These are phyloP conservation scores for Excalfactoria chinensis DNA, from an alignment of 2,113 vertebrate genomes.

Conservation along the genomic window DNA sequence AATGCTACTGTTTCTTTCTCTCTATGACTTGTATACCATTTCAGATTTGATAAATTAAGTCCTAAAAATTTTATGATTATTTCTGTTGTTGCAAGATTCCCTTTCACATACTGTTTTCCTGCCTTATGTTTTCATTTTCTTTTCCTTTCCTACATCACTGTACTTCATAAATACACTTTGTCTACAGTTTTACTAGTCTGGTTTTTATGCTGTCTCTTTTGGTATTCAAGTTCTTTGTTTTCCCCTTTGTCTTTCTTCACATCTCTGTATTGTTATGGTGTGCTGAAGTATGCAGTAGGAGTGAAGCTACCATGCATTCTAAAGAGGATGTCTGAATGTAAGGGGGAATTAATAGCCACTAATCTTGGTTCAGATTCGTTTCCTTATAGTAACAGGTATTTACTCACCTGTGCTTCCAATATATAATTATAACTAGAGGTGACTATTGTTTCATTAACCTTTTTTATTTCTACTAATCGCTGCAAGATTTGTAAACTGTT, in stretches of 20 bases:
- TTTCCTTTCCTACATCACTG: not conserved
- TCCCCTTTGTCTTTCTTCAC: slow-evolving; percentile 5
- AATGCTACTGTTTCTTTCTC: not conserved
- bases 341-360: not conserved
- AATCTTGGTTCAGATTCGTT: not conserved
- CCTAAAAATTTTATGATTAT: slow-evolving; percentile 33
- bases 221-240: not conserved
- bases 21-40: not conserved
- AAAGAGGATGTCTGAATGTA: not conserved
- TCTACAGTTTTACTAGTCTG: not conserved
- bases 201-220: not conserved
- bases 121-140: not conserved
- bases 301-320: not conserved
- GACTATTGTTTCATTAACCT: not conserved
- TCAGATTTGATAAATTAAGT: slow-evolving; percentile 40
- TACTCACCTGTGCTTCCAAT: not conserved
- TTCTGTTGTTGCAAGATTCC: slow-evolving; percentile 22
- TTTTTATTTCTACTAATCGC: not conserved
- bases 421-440: not conserved
- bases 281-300: not conserved
- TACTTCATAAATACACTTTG: not conserved
- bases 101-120: not conserved
- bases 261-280: not conserved
- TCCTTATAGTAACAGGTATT: not conserved
- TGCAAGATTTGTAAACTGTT: not conserved